phyloP scores from a whole-genome alignment of 2,113 vertebrate species.

The Poeciliopsis retropinna region DNA sequence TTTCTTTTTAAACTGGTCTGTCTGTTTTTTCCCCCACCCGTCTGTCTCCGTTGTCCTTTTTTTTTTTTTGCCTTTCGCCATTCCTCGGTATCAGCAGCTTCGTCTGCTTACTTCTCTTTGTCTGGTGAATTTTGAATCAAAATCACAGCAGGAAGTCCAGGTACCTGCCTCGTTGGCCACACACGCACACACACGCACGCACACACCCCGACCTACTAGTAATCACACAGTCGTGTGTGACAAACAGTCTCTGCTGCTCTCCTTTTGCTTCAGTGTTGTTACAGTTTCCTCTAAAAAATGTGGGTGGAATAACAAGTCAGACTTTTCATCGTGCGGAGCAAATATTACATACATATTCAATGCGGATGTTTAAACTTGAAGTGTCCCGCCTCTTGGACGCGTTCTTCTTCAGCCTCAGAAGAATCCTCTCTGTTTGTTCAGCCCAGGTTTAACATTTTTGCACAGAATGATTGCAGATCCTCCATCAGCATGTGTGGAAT shows the following conservation, averaged over 20 bases:
- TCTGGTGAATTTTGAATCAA: conserved; percentile 66
- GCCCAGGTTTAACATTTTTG: not conserved
- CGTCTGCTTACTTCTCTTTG: conserved; percentile 25
- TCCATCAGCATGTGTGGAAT: not conserved
- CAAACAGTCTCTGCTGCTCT: conserved; percentile 18
- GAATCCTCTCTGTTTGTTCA: not conserved
- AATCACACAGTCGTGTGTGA: conserved; percentile 4
- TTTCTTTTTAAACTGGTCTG: conserved; percentile 27
- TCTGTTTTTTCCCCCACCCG: not conserved
- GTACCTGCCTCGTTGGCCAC: conserved; percentile 30
- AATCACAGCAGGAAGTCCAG: conserved; percentile 59
- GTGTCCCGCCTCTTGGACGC: not conserved
- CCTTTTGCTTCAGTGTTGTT: not conserved
- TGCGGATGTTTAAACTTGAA: not conserved
- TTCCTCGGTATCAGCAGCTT: not conserved
- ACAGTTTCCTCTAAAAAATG: conserved; percentile 4
- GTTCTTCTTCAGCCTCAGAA: not conserved
- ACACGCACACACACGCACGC: conserved; percentile 13
- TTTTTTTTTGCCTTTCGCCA: conserved; percentile 53
- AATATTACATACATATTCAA: not conserved
- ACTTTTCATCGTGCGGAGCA: conserved; percentile 3
- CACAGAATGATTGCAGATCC: not conserved
- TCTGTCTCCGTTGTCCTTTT: conserved; percentile 43
- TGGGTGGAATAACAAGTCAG: conserved; percentile 8
- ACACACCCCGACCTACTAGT: not conserved